Base-by-base conservation (phyloP, 2,113 vertebrate species). In the Phalacrocorax brasilianus region DNA sequence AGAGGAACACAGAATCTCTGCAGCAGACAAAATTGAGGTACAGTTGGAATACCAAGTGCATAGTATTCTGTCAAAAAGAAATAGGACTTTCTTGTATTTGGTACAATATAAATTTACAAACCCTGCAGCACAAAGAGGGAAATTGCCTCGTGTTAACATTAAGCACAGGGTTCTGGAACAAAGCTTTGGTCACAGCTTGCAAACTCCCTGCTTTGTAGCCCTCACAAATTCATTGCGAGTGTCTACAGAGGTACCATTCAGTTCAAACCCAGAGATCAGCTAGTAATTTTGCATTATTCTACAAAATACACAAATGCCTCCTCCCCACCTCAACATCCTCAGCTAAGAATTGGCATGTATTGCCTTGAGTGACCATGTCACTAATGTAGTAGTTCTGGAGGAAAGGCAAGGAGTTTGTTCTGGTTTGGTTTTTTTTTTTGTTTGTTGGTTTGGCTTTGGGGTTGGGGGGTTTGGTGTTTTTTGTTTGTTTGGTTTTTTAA, bases 21-120 rank as follows among this genome's bases (percentile, higher is more conserved):
- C 88, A 71, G 91, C 80, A 93, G 76, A 87, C 52, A 91, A 92
- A 94, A 75, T 0, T 50, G 65, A 84, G 28, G 38, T 62, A 71
- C 21, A 75, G 52, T 68, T 50, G 84, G 56, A 79, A 90, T 76
- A 62, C 58, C 49, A 76, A 70, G 14, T 22, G 35, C 24, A 61
- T 14, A 61, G 33, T 32, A 45, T 32, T 27, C 44, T 74, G 33
- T 58, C 65, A 87, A 20, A 90, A 83, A 91, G 8, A 92, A 78
- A 91, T 0, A 75, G 12, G 35, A 61, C n/a, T 78, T 93, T 58
- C 66, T 61, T 89, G 44, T 53, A 50, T 68, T 52, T 65, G 27
- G 35, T 56, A 71, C 17, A 91, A 72, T 62, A 92, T 78, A 91
- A 81, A 75, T 79, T 87, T 87, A 93, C 76, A 87, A 93, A 93